Evolutionary conservation across 2,113 vertebrate genomes (phyloP), one percentile per base, ranked within the genome.

Genomic region (Chitala chitala): DNA sequence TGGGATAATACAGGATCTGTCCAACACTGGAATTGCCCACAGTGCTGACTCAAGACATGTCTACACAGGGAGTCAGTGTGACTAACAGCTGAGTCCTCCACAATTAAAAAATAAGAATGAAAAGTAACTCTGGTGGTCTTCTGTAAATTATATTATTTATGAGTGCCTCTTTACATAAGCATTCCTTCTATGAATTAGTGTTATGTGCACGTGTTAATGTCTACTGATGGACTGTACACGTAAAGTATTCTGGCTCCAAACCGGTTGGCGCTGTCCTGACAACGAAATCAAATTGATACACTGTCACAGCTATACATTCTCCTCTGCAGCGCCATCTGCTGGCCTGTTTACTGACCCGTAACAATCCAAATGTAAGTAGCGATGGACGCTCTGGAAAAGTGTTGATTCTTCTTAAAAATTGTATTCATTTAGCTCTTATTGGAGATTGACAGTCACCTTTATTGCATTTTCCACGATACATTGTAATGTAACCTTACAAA

Each of bases 21-120:
- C 79, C 79, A 50, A 73, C 80, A 81, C 76, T 77, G 71, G 59
- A 40, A 75, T 56, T 76, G 76, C 75, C 76, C 73, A 66, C 65
- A 53, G 72, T 82, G 79, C 86, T 85, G 85, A 78, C 59, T 8
- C 72, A 78, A 82, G 73, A 79, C 38, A n/a, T 71, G 68, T 79
- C 78, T n/a, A 74, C 79, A 85, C 81, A 79, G 80, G 82, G 78
- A 79, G 26, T 77, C 53, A 75, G 78, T 82, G 82, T 78, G 84
- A 86, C 65, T 69, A 17, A 24, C 75, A 79, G 79, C 81, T 68
- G 78, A 84, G 31, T 69, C 50, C 76, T 22, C 55, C 55, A 22
- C 86, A 88, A 87, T 82, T 85, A 82, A 80, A 85, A 81, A 73
- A 79, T 84, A 88, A 84, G 86, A 87, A 85, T 80, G 85, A 84